Conservation (phyloP, 1,140 invertebrate species). For the Varroa destructor region DNA sequence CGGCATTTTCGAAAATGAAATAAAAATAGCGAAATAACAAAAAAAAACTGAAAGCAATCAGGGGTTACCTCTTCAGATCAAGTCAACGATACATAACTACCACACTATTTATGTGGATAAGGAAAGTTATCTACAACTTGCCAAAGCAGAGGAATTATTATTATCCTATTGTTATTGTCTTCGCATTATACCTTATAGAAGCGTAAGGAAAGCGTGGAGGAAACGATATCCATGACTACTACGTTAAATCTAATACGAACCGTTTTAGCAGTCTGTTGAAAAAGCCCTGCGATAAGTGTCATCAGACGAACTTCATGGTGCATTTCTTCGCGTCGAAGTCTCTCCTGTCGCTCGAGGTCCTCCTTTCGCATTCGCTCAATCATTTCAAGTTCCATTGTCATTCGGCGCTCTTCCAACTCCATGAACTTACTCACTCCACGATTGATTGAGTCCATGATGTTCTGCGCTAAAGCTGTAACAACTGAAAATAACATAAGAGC, state of each 20-base stretch:
- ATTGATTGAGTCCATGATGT: constrained; percentile 26
- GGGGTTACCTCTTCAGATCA: too few relatives aligned
- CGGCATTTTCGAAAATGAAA: too few relatives aligned
- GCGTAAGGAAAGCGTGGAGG: too few relatives aligned
- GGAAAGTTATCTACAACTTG: too few relatives aligned
- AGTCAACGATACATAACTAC: too few relatives aligned
- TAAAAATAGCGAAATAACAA: too few relatives aligned
- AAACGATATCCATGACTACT: too few relatives aligned
- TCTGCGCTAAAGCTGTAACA: constrained; percentile 17
- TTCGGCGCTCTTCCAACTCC: constrained; percentile 16
- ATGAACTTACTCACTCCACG: constrained; percentile 22
- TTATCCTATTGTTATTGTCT: too few relatives aligned
- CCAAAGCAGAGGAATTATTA: too few relatives aligned
- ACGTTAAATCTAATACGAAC: neutral
- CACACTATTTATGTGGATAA: too few relatives aligned
- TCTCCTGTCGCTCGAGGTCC: constrained; percentile 14
- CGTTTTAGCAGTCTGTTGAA: constrained; percentile 25
- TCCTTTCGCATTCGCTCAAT: constrained; percentile 25
- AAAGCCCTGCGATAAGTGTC: constrained; percentile 15
- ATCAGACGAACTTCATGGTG: constrained; percentile 22
- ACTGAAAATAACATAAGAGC: neutral
- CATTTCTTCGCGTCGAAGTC: constrained; percentile 23
- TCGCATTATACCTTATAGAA: too few relatives aligned
- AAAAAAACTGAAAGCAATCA: too few relatives aligned
- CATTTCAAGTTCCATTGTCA: constrained; percentile 25